phyloP scores from a whole-genome alignment of 1,140 invertebrate genomes.

The Drosophila bocki region DNA sequence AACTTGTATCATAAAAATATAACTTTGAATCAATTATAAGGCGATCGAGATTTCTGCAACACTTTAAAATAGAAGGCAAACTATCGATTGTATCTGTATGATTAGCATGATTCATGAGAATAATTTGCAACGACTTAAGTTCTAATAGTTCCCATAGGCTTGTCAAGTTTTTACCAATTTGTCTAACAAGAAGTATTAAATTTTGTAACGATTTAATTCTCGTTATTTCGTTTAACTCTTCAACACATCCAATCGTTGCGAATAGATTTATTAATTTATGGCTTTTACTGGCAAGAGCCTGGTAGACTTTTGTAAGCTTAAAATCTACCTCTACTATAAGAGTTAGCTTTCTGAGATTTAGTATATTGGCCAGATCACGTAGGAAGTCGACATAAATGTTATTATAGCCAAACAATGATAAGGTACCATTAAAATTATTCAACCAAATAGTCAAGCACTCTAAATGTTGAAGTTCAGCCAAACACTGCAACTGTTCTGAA shows the following conservation, averaged over 20 bases:
- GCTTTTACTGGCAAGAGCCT: neutral
- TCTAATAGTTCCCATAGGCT: neutral
- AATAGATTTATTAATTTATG: neutral
- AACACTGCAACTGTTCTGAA: too few relatives aligned
- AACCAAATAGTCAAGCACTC: neutral
- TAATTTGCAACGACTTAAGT: neutral
- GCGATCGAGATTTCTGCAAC: neutral
- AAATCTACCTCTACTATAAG: neutral
- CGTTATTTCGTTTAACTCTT: slow-evolving; percentile 1
- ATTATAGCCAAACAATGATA: too few relatives aligned
- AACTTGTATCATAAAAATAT: too few relatives aligned
- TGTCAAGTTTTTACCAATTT: neutral
- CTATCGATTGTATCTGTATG: neutral
- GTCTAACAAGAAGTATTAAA: neutral
- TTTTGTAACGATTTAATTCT: neutral
- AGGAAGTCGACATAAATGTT: neutral
- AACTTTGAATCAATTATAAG: neutral
- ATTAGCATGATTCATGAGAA: too few relatives aligned
- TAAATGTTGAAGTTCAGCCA: neutral
- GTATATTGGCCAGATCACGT: neutral
- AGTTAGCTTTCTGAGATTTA: neutral
- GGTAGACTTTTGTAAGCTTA: neutral
- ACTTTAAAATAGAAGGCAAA: neutral
- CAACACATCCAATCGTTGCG: neutral
- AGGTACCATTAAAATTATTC: neutral